These are phyloP conservation scores for Tanytarsus gracilentus DNA, from an alignment of 2,888 invertebrate genomes.

Conservation along the genomic window DNA sequence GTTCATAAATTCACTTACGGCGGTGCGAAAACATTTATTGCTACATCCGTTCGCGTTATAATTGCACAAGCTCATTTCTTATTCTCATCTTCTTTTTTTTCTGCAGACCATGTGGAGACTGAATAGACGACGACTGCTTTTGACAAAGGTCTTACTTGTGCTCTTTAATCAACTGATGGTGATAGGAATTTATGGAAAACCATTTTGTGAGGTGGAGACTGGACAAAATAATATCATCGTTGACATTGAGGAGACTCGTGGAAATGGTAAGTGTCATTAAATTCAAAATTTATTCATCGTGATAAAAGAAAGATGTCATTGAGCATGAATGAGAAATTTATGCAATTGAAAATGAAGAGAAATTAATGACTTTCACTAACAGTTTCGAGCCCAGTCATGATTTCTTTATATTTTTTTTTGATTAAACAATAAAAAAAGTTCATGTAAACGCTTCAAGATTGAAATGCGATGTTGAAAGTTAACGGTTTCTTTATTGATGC, in stretches of 20 bases:
- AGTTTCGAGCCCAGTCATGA: no score
- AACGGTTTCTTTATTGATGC: no score
- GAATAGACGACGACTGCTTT: constrained; percentile 5
- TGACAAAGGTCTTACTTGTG: constrained; percentile 21
- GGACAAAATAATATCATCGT: constrained; percentile 72
- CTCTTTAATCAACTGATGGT: constrained; percentile 25
- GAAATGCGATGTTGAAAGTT: no score
- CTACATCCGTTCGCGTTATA: background rate
- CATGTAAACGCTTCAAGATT: no score
- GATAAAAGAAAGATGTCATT: no score
- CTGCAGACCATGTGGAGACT: constrained; percentile 19
- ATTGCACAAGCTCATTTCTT: background rate
- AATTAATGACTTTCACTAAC: no score
- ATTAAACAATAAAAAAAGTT: no score
- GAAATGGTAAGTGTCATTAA: constrained; percentile 58
- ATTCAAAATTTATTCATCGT: background rate
- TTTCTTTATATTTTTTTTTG: no score
- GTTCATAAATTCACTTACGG: no score
- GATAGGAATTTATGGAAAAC: constrained; percentile 24
- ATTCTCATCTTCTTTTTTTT: background rate
- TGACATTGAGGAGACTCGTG: constrained; percentile 73
- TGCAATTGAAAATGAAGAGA: background rate
- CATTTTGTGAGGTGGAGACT: constrained; percentile 65
- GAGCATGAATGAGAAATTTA: no score
- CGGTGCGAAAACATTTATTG: no score